phyloP scores from a whole-genome alignment of 2,797 vertebrate species.

The Forpus xanthops region DNA sequence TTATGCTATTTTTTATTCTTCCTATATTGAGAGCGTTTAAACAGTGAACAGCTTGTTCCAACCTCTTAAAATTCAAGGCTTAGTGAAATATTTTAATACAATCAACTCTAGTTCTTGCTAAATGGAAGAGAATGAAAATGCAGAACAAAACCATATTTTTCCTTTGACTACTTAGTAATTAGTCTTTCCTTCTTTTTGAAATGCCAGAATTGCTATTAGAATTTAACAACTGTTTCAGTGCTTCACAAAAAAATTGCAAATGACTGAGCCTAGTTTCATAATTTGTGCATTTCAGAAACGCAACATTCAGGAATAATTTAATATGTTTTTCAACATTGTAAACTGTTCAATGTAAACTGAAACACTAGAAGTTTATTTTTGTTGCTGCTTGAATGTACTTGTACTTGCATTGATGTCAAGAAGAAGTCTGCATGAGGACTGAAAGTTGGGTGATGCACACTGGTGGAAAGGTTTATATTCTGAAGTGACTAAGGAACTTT shows the following conservation, averaged over 20 bases:
- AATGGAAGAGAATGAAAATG: conserved; percentile 27
- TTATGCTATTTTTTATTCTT: conserved; percentile 34
- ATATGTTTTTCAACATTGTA: neutral
- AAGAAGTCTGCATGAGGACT: neutral
- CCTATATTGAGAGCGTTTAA: neutral
- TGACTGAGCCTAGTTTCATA: neutral
- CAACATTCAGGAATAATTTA: neutral
- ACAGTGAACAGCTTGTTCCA: conserved; percentile 31
- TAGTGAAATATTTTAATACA: conserved; percentile 59
- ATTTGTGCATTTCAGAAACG: neutral
- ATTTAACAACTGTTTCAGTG: neutral
- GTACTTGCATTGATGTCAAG: neutral
- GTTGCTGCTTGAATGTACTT: neutral
- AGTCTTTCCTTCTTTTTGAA: conserved; percentile 3
- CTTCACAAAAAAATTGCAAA: neutral
- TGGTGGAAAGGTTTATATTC: neutral
- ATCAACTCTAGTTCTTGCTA: conserved; percentile 23
- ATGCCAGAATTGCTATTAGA: neutral
- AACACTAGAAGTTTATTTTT: neutral
- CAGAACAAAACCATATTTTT: neutral
- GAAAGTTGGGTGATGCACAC: neutral
- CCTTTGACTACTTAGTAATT: neutral
- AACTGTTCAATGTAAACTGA: neutral
- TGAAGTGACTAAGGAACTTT: neutral
- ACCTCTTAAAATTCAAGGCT: conserved; percentile 11